Conservation (phyloP, 2,113 vertebrate genomes). For the Heterotis niloticus region DNA sequence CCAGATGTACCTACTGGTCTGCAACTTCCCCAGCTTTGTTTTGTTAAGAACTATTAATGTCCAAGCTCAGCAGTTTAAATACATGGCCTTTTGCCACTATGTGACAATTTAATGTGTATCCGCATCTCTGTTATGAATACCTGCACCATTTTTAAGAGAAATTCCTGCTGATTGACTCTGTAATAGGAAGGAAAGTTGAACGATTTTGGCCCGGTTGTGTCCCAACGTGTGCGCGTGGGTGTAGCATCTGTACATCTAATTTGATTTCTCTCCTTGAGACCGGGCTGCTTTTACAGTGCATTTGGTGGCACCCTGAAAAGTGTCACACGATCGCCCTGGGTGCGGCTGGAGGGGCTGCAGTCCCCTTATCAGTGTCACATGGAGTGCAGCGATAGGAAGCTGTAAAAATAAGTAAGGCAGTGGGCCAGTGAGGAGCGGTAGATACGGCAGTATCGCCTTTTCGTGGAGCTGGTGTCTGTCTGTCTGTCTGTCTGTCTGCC, state of each 20-base stretch:
- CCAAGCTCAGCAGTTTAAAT: background rate
- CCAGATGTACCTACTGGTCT: too few species aligned
- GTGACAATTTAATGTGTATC: background rate
- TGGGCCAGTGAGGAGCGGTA: background rate
- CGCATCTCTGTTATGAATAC: too few species aligned
- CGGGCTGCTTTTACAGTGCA: background rate
- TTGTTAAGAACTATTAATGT: background rate
- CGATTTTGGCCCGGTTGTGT: background rate
- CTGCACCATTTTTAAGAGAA: background rate
- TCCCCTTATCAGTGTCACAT: constrained; percentile 16
- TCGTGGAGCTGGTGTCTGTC: background rate
- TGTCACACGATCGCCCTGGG: constrained; percentile 7
- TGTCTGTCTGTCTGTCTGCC: background rate
- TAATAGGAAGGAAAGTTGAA: background rate
- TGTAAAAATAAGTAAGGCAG: constrained; percentile 20
- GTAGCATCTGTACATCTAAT: background rate
- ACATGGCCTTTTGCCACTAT: background rate
- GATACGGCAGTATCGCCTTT: background rate
- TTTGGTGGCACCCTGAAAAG: constrained; percentile 13
- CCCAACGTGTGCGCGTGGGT: too few species aligned
- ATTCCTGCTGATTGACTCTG: background rate
- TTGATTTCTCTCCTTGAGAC: background rate
- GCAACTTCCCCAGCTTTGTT: background rate
- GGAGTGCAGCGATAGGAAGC: constrained; percentile 16
- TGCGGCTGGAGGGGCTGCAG: constrained; percentile 1